phyloP scores from a whole-genome alignment of 2,888 invertebrate species.

The Salpingus planirostris region DNA sequence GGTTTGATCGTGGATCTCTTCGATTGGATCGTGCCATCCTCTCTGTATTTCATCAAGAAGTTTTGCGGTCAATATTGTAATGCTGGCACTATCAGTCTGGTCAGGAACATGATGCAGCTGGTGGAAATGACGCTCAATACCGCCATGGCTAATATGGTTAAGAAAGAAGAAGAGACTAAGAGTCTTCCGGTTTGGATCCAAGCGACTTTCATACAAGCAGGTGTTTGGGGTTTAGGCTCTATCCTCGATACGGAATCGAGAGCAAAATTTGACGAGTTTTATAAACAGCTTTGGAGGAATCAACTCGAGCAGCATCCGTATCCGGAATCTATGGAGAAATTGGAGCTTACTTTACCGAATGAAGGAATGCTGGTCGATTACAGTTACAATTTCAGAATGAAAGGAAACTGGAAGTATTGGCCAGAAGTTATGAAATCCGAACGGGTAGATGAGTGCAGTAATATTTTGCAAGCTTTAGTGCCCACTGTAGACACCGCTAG shows the following conservation, averaged over 20 bases:
- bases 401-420: slow-evolving; percentile 85
- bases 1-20: slow-evolving; percentile 54
- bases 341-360: slow-evolving; percentile 65
- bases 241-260: slow-evolving; percentile 66
- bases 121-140: slow-evolving; percentile 71
- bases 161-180: slow-evolving; percentile 52
- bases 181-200: slow-evolving; percentile 64
- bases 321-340: slow-evolving; percentile 54
- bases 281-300: slow-evolving; percentile 47
- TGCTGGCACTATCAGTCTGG: slow-evolving; percentile 64
- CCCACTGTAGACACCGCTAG: slow-evolving; percentile 82
- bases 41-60: slow-evolving; percentile 62
- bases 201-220: slow-evolving; percentile 63
- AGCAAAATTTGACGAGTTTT: slow-evolving; percentile 55
- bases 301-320: slow-evolving; percentile 43
- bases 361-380: slow-evolving; percentile 78
- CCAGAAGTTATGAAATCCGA: slow-evolving; percentile 60
- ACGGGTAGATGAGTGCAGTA: slow-evolving; percentile 56
- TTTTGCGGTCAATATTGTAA: slow-evolving; percentile 55
- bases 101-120: slow-evolving; percentile 62
- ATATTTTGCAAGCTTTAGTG: slow-evolving; percentile 64
- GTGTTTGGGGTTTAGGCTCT: slow-evolving; percentile 82
- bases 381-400: slow-evolving; percentile 63
- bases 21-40: slow-evolving; percentile 73
- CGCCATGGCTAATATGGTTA: slow-evolving; percentile 49